Base-by-base conservation (phyloP, 2,113 vertebrate genomes). In the Leptodactylus fuscus region DNA sequence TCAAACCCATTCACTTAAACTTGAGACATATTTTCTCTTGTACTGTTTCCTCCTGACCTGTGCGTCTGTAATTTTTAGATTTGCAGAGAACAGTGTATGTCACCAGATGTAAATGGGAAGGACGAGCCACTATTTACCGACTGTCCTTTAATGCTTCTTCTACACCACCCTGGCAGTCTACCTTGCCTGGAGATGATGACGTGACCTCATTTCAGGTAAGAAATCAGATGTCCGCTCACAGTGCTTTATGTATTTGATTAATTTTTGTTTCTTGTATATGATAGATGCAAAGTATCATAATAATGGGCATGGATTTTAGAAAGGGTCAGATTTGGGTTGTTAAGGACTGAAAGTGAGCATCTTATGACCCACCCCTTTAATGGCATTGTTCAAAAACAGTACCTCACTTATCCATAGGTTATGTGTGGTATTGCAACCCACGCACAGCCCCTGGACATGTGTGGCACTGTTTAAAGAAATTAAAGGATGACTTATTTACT, bases 121-220 rank as follows among this genome's bases (percentile, higher is more conserved):
- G 92, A 29, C 93, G 90, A 32, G 90, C 95, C 0, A 92, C 95
- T 1, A 85, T 97, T 87, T 98, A 98, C 92, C 95, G 96, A 85
- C 95, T 97, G 88, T 98, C 97, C 0, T 94, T 97, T 71, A 97
- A 97, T 24, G 90, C 94, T 93, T 97, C 93, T 29, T 90, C 94
- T 62, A 94, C 94, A 0, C 92, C 94, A 0, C 96, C 97, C 0
- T 99, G 97, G 97, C 96, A 95, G 88, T 88, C 79, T 2, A 94
- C 96, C 89, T 90, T 94, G 55, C 74, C 94, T 0, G 94, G 93
- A 77, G 95, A 95, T 0, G 95, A 96, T 85, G 96, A 98, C 65
- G 95, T 99, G 88, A 93, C 97, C 22, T 96, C 95, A 13, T 99
- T 99, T 90, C 96, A 98, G 96, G 98, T 99, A 81, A 70, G 60